Base-by-base conservation (phyloP, 2,888 invertebrate species). In the Tortricodes alternella region DNA sequence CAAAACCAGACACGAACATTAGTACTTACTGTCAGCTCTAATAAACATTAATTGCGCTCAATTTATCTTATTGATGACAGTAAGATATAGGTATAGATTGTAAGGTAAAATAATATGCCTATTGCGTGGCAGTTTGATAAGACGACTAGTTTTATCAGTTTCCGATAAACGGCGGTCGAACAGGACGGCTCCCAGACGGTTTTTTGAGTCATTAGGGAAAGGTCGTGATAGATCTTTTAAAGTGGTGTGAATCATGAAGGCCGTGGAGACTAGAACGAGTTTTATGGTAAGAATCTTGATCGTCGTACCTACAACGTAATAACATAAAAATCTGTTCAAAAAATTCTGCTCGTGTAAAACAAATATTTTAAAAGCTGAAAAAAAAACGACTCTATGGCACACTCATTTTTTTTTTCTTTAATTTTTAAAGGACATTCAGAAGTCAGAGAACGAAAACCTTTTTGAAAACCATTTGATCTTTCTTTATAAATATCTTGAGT, bases 221-320 rank as follows among this genome's bases (percentile, higher is more conserved):
- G 43, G 39, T 55, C 37, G 52, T 58, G 27, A 52, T 46, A 8
- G 49, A 49, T 43, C n/a, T n/a, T 35, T 35, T 52, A 43, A 44
- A 41, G 34, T 38, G 38, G n/a, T 27, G 46, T 46, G 37, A 48
- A 64, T 49, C 51, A 75, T 75, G 75, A 75, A 85, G 61, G 85
- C 85, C 7, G 60, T 85, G 3, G 85, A 83, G 67, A 64, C 62
- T 58, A 77, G 81, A 58, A 72, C 61, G 43, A 69, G 57, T 53
- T 46, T 46, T 8, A 53, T 32, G 51, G 70, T 72, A 63, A 67
- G 67, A 65, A 49, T 24, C 27, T 13, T 9, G 5, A 24, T n/a
- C n/a, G 13, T 41, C 2, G 2, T 15, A 15, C 9, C 8, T 8
- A 13, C 18, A 16, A 8, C 7, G 1, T n/a, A 18, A 18, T 6